Conservation (phyloP, 1,140 invertebrate genomes). For the Papilio xuthus region DNA sequence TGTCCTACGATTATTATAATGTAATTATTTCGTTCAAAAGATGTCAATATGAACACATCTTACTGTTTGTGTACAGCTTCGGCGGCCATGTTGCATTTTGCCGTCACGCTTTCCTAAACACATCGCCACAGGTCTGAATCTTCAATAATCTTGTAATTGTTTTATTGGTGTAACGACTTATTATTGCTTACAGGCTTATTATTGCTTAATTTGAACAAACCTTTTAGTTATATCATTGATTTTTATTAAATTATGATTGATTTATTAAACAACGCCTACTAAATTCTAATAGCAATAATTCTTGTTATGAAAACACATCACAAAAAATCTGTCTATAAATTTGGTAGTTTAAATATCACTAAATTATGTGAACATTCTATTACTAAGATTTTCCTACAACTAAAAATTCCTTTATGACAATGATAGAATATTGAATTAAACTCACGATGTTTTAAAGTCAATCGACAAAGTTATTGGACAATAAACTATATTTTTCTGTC, state of each 20-base stretch:
- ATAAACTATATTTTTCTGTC: no score
- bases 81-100: conserved; percentile 41
- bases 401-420: no score
- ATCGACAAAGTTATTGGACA: no score
- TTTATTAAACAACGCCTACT: neutral
- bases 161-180: neutral
- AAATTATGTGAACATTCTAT: no score
- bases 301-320: neutral
- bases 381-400: no score
- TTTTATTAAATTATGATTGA: neutral
- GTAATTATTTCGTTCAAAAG: neutral
- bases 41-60: neutral
- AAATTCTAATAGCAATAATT: neutral
- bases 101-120: conserved; percentile 62
- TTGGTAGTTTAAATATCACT: no score
- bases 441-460: no score
- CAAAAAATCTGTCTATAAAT: no score
- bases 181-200: neutral
- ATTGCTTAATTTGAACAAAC: neutral
- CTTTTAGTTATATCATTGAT: neutral
- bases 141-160: conserved; percentile 39
- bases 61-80: neutral
- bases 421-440: no score
- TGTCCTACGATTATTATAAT: neutral
- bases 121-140: conserved; percentile 41